phyloP scores from a whole-genome alignment of 1,140 invertebrate species.

The Bilobella aurantiaca region DNA sequence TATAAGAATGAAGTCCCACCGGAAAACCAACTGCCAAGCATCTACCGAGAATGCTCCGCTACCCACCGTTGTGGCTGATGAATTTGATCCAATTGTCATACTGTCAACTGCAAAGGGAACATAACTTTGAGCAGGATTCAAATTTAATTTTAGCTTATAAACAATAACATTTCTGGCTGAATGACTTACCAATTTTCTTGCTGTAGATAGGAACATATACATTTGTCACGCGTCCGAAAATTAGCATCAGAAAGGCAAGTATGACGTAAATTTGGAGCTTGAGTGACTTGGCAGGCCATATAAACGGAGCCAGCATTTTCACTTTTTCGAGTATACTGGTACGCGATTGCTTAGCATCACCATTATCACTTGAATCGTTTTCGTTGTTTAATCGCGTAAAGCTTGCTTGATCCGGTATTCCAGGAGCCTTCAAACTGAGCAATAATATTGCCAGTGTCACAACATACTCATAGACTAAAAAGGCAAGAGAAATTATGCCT shows the following conservation, averaged over 20 bases:
- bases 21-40: slow-evolving; percentile 37
- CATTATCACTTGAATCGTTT: too few species aligned
- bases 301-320: too few species aligned
- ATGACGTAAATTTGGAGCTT: background rate
- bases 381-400: too few species aligned
- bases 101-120: slow-evolving; percentile 30
- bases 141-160: too few species aligned
- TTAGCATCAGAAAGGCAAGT: background rate
- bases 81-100: slow-evolving; percentile 5
- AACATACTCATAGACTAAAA: too few species aligned
- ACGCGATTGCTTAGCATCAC: too few species aligned
- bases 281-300: background rate
- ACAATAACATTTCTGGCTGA: too few species aligned
- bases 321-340: too few species aligned
- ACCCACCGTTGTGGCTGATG: background rate
- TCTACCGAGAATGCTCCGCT: background rate
- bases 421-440: too few species aligned
- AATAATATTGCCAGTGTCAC: too few species aligned
- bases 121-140: background rate
- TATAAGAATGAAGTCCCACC: slow-evolving; percentile 50
- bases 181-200: background rate
- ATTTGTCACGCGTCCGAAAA: background rate
- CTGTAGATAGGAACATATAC: background rate
- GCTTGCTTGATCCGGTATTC: too few species aligned
- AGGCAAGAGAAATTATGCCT: too few species aligned